Conservation (phyloP, 2,113 vertebrate species). For the Stigmatopora argus region DNA sequence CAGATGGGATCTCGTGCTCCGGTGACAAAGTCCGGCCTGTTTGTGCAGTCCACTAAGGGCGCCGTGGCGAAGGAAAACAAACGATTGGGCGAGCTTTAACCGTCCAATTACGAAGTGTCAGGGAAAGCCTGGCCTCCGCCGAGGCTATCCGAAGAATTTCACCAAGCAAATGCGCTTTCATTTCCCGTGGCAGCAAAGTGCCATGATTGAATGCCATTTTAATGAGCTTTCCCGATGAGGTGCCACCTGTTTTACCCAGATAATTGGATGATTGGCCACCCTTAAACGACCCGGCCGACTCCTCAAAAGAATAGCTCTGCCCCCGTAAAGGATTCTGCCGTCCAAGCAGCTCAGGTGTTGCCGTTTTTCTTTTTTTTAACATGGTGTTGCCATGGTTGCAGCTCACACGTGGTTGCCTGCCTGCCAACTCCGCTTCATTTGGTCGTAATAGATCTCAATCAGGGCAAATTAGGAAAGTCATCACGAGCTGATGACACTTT, state of each 20-base stretch:
- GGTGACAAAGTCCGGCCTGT: slow-evolving; percentile 40
- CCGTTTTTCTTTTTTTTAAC: background rate
- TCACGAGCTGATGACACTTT: slow-evolving; percentile 8
- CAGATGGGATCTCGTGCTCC: slow-evolving; percentile 50
- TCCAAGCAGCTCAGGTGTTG: slow-evolving; percentile 12
- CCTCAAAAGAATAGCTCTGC: slow-evolving; percentile 8
- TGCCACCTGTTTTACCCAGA: slow-evolving; percentile 67
- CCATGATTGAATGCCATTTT: slow-evolving; percentile 54
- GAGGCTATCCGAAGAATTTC: slow-evolving; percentile 40
- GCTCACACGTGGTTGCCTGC: background rate
- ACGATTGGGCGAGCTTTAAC: slow-evolving; percentile 45
- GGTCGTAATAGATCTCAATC: slow-evolving; percentile 14
- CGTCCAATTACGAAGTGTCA: slow-evolving; percentile 47
- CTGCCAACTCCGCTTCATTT: background rate
- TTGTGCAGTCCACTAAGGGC: slow-evolving; percentile 27
- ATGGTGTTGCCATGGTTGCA: slow-evolving; percentile 2
- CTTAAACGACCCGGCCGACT: slow-evolving; percentile 43
- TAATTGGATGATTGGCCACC: slow-evolving; percentile 66
- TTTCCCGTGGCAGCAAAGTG: slow-evolving; percentile 51
- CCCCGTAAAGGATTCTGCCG: background rate
- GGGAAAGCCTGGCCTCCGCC: slow-evolving; percentile 31
- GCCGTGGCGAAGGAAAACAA: slow-evolving; percentile 26
- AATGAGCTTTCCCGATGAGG: slow-evolving; percentile 65
- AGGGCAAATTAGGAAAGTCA: slow-evolving; percentile 16
- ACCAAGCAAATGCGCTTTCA: slow-evolving; percentile 51